phyloP scores from a whole-genome alignment of 2,797 vertebrate species.

The Diplodus sargus region DNA sequence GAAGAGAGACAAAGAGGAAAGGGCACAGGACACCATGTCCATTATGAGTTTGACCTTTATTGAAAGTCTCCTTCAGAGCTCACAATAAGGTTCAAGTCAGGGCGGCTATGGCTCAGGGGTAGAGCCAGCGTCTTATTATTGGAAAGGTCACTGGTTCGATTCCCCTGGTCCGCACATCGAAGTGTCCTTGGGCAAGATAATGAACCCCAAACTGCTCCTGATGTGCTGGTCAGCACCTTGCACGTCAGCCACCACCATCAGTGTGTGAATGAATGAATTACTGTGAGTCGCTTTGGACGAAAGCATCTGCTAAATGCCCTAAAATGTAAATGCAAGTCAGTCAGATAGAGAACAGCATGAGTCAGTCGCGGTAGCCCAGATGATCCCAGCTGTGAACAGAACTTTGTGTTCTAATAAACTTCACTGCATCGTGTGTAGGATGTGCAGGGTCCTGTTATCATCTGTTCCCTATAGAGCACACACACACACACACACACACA shows the following conservation, averaged over 20 bases:
- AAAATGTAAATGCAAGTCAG: neutral
- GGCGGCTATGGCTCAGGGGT: no score
- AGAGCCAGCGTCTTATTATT: no score
- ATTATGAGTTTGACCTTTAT: slow-evolving; percentile 13
- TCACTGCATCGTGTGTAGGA: slow-evolving; percentile 46
- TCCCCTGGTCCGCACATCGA: no score
- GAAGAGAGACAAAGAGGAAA: neutral
- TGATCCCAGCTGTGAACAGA: slow-evolving; percentile 25
- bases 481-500: slow-evolving; percentile 36
- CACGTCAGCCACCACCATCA: no score
- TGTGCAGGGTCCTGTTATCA: slow-evolving; percentile 38
- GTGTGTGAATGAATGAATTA: no score
- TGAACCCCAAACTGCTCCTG: no score
- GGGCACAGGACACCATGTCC: neutral
- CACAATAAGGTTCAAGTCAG: slow-evolving; percentile 3
- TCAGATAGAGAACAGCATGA: neutral
- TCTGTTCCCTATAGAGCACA: slow-evolving; percentile 28
- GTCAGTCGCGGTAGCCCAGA: no score
- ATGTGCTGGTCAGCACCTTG: no score
- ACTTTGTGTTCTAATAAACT: slow-evolving; percentile 31
- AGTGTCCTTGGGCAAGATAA: no score
- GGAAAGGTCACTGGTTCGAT: no score
- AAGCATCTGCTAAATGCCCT: no score
- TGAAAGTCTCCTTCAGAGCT: slow-evolving; percentile 5
- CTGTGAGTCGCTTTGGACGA: no score